Conservation (phyloP, 2,888 invertebrate genomes). For the Trissolcus brochymenae region DNA sequence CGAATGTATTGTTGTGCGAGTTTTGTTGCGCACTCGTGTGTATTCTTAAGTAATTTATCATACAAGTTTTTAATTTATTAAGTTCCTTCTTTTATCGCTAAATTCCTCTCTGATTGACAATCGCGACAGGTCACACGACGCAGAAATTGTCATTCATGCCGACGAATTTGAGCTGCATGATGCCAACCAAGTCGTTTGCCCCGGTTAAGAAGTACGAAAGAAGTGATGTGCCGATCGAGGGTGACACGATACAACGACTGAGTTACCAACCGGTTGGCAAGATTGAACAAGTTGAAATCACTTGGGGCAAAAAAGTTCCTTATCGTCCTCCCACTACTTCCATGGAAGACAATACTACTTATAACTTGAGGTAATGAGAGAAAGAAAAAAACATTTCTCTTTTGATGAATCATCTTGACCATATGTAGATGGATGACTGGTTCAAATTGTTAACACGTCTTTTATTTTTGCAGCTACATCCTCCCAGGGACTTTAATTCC, state of each 20-base stretch:
- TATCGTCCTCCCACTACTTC: slow-evolving; percentile 74
- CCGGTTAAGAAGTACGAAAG: slow-evolving; percentile 77
- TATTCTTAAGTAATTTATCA: slow-evolving; percentile 46
- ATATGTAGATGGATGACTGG: slow-evolving; percentile 6
- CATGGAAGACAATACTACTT: slow-evolving; percentile 80
- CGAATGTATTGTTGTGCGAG: slow-evolving; percentile 28
- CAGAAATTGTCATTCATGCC: slow-evolving; percentile 80
- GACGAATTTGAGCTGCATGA: slow-evolving; percentile 77
- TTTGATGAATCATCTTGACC: slow-evolving; percentile 17
- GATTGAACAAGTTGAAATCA: slow-evolving; percentile 72
- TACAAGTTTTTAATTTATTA: slow-evolving; percentile 38
- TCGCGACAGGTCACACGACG: slow-evolving; percentile 79
- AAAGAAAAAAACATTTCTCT: not conserved
- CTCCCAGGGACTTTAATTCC: slow-evolving; percentile 69
- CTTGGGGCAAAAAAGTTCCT: slow-evolving; percentile 74
- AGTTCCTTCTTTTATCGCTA: slow-evolving; percentile 14
- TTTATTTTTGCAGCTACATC: slow-evolving; percentile 64
- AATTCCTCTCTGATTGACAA: slow-evolving; percentile 5
- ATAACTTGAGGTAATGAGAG: slow-evolving; percentile 78
- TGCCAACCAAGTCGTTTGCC: slow-evolving; percentile 77
- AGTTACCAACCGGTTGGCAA: slow-evolving; percentile 77
- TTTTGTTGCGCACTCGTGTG: slow-evolving; percentile 40
- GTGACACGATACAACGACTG: slow-evolving; percentile 78
- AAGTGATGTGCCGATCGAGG: slow-evolving; percentile 78
- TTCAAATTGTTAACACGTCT: not conserved